Conservation (phyloP, 64 coral and sea anemone species). For the Orbicella faveolata region DNA sequence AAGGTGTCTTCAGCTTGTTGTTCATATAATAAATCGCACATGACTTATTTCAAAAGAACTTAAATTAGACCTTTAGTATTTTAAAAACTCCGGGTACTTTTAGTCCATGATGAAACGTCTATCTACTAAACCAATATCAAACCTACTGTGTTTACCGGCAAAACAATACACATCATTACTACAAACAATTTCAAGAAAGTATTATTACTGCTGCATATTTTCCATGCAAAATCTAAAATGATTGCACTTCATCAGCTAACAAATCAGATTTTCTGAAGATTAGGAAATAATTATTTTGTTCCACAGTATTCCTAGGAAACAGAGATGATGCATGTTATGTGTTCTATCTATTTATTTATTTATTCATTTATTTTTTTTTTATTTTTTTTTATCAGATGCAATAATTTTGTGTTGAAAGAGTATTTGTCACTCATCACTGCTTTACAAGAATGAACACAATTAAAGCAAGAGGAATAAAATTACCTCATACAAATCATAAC, state of each 20-base stretch:
- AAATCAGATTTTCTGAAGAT: no score
- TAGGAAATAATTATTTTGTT: no score
- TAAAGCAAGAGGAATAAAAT: background rate
- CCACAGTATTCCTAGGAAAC: no score
- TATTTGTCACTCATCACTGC: background rate
- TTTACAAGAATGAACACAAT: background rate
- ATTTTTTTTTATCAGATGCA: background rate
- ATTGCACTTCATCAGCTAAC: no score
- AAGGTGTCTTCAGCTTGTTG: background rate
- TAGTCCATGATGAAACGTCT: background rate
- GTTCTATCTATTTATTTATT: no score
- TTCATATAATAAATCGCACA: background rate
- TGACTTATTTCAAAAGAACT: background rate
- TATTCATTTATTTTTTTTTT: background rate
- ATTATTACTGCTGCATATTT: background rate
- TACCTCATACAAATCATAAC: background rate
- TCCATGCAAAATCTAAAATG: no score
- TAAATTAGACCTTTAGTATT: background rate
- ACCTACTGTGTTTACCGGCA: background rate
- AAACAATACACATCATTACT: background rate
- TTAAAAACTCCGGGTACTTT: background rate
- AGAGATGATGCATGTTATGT: no score
- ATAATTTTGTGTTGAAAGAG: background rate
- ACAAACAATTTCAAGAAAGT: background rate
- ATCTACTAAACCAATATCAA: no score